A percentile compares a stretch with the other conserved stretches of the same genome.
Evolutionary conservation across 1,140 invertebrate species (phyloP).

Genomic region (Bradysia coprophila): DNA sequence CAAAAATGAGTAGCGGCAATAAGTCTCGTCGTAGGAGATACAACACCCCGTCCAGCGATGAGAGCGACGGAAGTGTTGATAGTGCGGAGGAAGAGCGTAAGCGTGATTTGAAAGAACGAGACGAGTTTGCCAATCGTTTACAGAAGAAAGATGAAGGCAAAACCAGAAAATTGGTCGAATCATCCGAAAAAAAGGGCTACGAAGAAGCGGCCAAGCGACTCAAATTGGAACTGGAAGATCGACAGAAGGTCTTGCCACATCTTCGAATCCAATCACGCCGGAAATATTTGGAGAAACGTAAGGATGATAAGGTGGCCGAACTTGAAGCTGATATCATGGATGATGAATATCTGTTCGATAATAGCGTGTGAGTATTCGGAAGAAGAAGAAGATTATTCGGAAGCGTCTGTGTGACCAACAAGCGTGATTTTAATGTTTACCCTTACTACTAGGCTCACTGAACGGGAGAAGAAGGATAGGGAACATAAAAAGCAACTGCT

Average conservation of each 20-base stretch:
- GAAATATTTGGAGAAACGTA: slow-evolving; percentile 88
- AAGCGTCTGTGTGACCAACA: background rate
- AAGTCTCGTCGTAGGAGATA: background rate
- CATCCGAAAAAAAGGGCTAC: slow-evolving; percentile 50
- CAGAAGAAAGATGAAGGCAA: slow-evolving; percentile 81
- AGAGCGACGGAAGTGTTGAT: slow-evolving; percentile 32
- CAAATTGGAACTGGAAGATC: slow-evolving; percentile 69
- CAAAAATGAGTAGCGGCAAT: background rate
- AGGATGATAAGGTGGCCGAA: slow-evolving; percentile 92
- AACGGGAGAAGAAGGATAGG: slow-evolving; percentile 63
- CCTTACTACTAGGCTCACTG: slow-evolving; percentile 48
- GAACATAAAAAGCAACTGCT: slow-evolving; percentile 85
- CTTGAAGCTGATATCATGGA: slow-evolving; percentile 89
- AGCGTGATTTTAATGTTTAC: background rate
- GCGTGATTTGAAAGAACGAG: slow-evolving; percentile 76
- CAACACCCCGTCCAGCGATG: slow-evolving; percentile 7
- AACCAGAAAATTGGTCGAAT: slow-evolving; percentile 59
- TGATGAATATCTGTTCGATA: slow-evolving; percentile 89
- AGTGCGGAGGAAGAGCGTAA: slow-evolving; percentile 46
- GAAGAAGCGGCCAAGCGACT: slow-evolving; percentile 86
- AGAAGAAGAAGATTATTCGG: no score
- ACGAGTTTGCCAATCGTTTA: slow-evolving; percentile 82
- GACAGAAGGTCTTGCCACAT: slow-evolving; percentile 72
- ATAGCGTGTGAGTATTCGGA: slow-evolving; percentile 46
- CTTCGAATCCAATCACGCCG: slow-evolving; percentile 78